phyloP scores from a whole-genome alignment of 2,888 invertebrate genomes.

The Phoronis australis region DNA sequence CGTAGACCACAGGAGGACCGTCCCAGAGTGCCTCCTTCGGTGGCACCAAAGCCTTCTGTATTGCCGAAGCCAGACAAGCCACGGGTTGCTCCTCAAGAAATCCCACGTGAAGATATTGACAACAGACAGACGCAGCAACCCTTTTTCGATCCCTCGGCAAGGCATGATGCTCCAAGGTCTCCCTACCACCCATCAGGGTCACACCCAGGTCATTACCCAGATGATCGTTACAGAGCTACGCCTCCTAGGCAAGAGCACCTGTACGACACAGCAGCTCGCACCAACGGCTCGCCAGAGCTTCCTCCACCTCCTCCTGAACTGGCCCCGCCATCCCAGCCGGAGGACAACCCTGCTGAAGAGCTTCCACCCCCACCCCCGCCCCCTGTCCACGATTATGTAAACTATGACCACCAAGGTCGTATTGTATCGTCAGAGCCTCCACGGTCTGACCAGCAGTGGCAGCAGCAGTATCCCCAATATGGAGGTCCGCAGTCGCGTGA shows the following conservation, averaged over 20 bases:
- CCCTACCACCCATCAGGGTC: background rate
- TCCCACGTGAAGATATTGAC: slow-evolving; percentile 20
- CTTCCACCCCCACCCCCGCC: slow-evolving; percentile 41
- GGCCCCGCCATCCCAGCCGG: slow-evolving; percentile 21
- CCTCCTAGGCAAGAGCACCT: background rate
- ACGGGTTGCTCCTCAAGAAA: slow-evolving; percentile 26
- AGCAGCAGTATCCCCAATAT: no score
- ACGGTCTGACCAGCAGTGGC: background rate
- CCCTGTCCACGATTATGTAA: slow-evolving; percentile 56
- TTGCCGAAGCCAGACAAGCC: slow-evolving; percentile 28
- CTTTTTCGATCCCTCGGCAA: slow-evolving; percentile 18
- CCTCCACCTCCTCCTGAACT: slow-evolving; percentile 12
- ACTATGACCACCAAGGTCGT: background rate
- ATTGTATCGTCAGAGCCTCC: background rate
- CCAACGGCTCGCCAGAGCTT: slow-evolving; percentile 9
- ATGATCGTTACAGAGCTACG: background rate
- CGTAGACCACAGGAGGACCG: slow-evolving; percentile 18
- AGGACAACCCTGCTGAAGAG: slow-evolving; percentile 25
- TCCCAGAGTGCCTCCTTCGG: slow-evolving; percentile 15
- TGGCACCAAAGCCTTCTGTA: slow-evolving; percentile 22
- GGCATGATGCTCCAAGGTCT: background rate
- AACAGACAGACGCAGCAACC: slow-evolving; percentile 32
- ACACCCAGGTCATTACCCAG: background rate
- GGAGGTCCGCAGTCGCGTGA: no score
- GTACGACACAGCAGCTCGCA: no score